Conservation (phyloP, 1,140 invertebrate genomes). For the Drosophila kurseongensis region DNA sequence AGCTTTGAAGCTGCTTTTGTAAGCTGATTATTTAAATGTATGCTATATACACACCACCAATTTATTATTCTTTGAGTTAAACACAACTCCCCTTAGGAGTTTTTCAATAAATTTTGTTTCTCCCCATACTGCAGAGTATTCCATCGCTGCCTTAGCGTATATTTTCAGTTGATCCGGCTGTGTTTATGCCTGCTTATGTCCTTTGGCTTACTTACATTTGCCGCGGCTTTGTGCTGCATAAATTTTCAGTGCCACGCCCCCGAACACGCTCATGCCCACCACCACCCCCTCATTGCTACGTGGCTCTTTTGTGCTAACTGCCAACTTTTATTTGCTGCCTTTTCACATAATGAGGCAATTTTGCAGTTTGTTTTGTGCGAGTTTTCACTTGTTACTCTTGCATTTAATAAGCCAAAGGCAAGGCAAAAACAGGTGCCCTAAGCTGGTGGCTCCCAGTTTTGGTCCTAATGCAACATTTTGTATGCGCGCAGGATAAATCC, state of each 20-base stretch:
- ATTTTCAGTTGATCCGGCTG: constrained; percentile 29
- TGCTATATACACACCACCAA: not conserved
- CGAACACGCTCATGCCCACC: not conserved
- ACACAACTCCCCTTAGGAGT: not conserved
- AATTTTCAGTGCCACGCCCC: constrained; percentile 59
- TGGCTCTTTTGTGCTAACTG: constrained; percentile 75
- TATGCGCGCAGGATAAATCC: constrained; percentile 64
- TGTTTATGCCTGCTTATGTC: constrained; percentile 81
- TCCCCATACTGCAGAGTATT: constrained; percentile 9
- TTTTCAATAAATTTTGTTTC: not conserved
- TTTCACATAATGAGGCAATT: constrained; percentile 78
- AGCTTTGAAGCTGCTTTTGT: too few species aligned
- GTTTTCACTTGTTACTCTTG: constrained; percentile 64
- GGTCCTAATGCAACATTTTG: constrained; percentile 56
- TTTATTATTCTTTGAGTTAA: not conserved
- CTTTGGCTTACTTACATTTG: constrained; percentile 81
- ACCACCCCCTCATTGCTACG: constrained; percentile 16
- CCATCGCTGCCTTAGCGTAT: not conserved
- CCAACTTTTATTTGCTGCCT: constrained; percentile 66
- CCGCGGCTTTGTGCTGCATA: constrained; percentile 78
- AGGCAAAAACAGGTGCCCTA: not conserved
- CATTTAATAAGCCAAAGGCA: constrained; percentile 51
- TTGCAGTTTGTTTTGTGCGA: constrained; percentile 55
- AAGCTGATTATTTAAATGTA: constrained; percentile 13
- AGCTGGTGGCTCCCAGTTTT: constrained; percentile 9